These are phyloP conservation scores for Dynastes grantii DNA, from an alignment of 2,888 invertebrate genomes.

Conservation along the genomic window DNA sequence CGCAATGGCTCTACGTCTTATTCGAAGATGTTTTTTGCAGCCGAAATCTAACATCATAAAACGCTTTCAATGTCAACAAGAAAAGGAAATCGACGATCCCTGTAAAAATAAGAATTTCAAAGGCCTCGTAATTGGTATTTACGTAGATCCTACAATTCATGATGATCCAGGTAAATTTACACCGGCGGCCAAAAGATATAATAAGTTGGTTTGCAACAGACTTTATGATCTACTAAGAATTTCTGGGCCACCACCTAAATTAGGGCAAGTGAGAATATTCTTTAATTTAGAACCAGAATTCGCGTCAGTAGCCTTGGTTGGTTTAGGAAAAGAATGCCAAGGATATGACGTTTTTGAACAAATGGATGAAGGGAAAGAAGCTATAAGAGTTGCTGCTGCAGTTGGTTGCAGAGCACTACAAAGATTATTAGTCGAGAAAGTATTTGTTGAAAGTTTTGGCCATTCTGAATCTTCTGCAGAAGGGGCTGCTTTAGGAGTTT, in stretches of 20 bases:
- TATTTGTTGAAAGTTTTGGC: conserved; percentile 84
- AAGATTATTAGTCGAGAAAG: conserved; percentile 71
- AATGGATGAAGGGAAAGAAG: conserved; percentile 83
- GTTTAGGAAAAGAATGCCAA: conserved; percentile 80
- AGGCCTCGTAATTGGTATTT: conserved; percentile 78
- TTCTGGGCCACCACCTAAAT: conserved; percentile 71
- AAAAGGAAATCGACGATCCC: conserved; percentile 57
- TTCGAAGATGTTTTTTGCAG: conserved; percentile 44
- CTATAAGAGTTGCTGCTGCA: conserved; percentile 80
- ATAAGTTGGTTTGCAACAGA: conserved; percentile 73
- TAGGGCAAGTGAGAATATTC: conserved; percentile 76
- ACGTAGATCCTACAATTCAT: conserved; percentile 74
- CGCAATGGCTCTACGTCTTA: conserved; percentile 46
- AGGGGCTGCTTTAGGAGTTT: conserved; percentile 80
- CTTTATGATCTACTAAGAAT: conserved; percentile 71
- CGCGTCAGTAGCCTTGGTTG: conserved; percentile 81
- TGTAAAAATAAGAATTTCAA: conserved; percentile 63
- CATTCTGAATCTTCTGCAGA: conserved; percentile 87
- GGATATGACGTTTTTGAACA: conserved; percentile 80
- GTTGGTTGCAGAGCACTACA: conserved; percentile 75
- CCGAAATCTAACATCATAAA: conserved; percentile 42
- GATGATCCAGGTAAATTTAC: conserved; percentile 75
- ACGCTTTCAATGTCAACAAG: conserved; percentile 45
- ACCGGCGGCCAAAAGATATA: conserved; percentile 75
- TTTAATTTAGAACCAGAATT: conserved; percentile 78